Evolutionary conservation across 2,797 vertebrate genomes (phyloP).

Genomic region (Caiman crocodilus): DNA sequence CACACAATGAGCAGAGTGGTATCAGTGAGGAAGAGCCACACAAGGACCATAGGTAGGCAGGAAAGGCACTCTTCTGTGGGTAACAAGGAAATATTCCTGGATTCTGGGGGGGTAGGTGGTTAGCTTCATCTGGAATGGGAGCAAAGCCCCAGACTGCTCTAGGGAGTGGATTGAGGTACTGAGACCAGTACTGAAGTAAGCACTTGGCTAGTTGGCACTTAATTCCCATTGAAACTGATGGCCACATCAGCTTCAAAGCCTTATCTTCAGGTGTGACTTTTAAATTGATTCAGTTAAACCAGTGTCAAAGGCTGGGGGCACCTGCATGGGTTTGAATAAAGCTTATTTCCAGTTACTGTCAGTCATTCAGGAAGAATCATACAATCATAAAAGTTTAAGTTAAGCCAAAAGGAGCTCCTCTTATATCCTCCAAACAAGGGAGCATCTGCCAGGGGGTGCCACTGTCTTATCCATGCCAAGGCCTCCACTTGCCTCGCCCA

Average conservation of each 20-base stretch:
- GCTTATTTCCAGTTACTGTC: background rate
- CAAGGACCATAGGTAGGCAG: background rate
- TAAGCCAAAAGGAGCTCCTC: background rate
- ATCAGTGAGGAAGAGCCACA: background rate
- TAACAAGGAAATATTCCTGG: background rate
- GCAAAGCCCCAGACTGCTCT: background rate
- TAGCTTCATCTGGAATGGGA: background rate
- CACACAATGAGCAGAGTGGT: too few species aligned
- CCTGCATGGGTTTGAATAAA: background rate
- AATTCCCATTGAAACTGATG: too few species aligned
- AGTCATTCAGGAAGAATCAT: background rate
- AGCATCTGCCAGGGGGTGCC: too few species aligned
- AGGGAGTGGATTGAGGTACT: background rate
- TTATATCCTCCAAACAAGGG: too few species aligned
- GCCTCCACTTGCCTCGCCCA: too few species aligned
- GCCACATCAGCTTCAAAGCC: background rate
- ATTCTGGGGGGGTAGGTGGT: background rate
- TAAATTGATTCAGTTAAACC: background rate
- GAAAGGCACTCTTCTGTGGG: background rate
- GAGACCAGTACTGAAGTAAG: background rate
- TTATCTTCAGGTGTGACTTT: background rate
- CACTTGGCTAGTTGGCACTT: too few species aligned
- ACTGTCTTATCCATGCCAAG: too few species aligned
- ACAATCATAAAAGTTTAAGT: background rate
- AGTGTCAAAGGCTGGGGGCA: background rate